Base-by-base conservation (phyloP, 2,888 invertebrate genomes). In the Gibbula magus region DNA sequence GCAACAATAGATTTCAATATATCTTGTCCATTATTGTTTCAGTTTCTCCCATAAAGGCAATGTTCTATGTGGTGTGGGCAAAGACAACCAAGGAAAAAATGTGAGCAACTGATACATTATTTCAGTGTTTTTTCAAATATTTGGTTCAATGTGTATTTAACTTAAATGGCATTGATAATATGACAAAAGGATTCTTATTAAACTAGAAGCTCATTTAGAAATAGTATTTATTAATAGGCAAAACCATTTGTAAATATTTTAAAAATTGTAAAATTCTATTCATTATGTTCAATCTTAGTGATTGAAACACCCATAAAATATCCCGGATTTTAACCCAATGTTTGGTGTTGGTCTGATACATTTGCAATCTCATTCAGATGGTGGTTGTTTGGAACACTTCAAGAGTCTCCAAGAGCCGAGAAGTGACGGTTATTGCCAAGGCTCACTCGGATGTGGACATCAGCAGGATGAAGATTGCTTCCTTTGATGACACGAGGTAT, bases 401-500 rank as follows among this genome's bases (percentile, higher is more conserved):
- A 22, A 85, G 84, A 77, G 91, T 89, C 8, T 79, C 80, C 70
- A 91, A 89, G 81, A 86, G 85, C 22, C 82, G 91, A 39, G 91
- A 92, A 79, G 89, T 92, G 74, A 84, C 88, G 39, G 89, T 92
- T 18, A 84, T 92, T 83, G 92, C 92, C 51, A 92, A 92, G 81
- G 93, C 93, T 79, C 92, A 92, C 84, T 91, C 92, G 10, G 92
- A 92, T 88, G 91, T 91, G 0, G 91, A 92, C 81, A 92, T 93
- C 29, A 78, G 83, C 18, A 83, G 89, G 32, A 91, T 93, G 87
- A 88, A 88, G 73, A 90, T 93, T 18, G 88, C 91, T 20, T 87
- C 89, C 2, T 92, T 91, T 88, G 92, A 92, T 88, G 91, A 91
- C 70, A 90, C 90, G n/a, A 89, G 90, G 92, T 91, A 45, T 13